These are phyloP conservation scores for Arrhopalites spinosus DNA, from an alignment of 2,888 invertebrate species.

Conservation along the genomic window DNA sequence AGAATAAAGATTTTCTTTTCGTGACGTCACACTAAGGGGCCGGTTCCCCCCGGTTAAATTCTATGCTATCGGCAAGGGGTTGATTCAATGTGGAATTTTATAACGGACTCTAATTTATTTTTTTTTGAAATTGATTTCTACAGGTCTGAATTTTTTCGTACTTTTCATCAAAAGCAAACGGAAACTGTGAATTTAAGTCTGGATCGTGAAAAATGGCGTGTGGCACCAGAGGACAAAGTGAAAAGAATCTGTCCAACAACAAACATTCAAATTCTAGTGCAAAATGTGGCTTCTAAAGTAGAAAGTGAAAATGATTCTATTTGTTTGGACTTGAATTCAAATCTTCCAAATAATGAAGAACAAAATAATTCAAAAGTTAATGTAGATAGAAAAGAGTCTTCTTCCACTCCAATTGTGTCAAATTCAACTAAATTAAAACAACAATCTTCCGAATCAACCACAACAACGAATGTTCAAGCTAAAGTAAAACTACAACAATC, in stretches of 20 bases:
- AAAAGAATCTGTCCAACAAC: constrained; percentile 47
- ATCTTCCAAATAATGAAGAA: constrained; percentile 25
- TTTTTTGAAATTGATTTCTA: too few relatives aligned
- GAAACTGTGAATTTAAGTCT: constrained; percentile 51
- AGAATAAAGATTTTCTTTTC: too few relatives aligned
- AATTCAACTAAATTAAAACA: constrained; percentile 10
- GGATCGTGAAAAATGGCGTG: constrained; percentile 55
- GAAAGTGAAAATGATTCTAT: constrained; percentile 8
- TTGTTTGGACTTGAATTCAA: constrained; percentile 31
- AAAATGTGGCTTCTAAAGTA: constrained; percentile 24
- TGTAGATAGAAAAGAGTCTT: constrained; percentile 17
- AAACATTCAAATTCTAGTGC: constrained; percentile 43
- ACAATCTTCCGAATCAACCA: constrained; percentile 18
- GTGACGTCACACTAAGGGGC: too few relatives aligned
- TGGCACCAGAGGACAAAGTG: constrained; percentile 48
- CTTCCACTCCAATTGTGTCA: constrained; percentile 6
- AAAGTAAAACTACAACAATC: background rate
- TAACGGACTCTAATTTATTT: too few relatives aligned
- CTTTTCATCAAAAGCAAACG: constrained; percentile 53
- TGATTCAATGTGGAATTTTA: too few relatives aligned
- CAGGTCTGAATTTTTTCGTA: constrained; percentile 53
- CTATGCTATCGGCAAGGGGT: too few relatives aligned
- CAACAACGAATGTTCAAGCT: background rate
- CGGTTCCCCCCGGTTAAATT: too few relatives aligned
- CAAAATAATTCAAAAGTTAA: constrained; percentile 16